These are phyloP conservation scores for Diaperis boleti DNA, from an alignment of 2,888 invertebrate genomes.

Conservation along the genomic window DNA sequence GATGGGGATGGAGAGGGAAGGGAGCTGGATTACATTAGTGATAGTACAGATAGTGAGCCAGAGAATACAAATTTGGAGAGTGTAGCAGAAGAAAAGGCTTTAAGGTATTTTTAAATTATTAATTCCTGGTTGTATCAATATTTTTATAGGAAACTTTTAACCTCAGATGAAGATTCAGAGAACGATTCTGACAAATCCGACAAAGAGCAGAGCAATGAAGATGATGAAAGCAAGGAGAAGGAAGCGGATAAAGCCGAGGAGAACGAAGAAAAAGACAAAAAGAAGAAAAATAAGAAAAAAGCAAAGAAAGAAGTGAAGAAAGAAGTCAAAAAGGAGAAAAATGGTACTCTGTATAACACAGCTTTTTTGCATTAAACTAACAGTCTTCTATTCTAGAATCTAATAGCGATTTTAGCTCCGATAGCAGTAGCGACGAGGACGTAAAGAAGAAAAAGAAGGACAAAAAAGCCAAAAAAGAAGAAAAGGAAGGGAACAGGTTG, in stretches of 20 bases:
- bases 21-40: conserved; percentile 93
- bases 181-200: conserved; percentile 85
- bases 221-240: conserved; percentile 78
- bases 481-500: conserved; percentile 27
- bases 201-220: conserved; percentile 76
- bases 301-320: conserved; percentile 73
- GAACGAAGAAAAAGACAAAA: conserved; percentile 72
- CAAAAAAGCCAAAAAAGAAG: conserved; percentile 61
- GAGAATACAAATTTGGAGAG: conserved; percentile 80
- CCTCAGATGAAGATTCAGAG: conserved; percentile 89
- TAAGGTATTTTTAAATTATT: too few species aligned
- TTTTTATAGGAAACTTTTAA: conserved; percentile 77
- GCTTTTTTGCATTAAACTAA: background rate
- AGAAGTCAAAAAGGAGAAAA: conserved; percentile 59
- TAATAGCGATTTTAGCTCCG: conserved; percentile 74
- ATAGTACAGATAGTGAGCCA: conserved; percentile 82
- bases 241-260: conserved; percentile 73
- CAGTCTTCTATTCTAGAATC: conserved; percentile 18
- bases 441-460: conserved; percentile 71
- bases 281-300: conserved; percentile 73
- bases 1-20: conserved; percentile 97
- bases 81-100: conserved; percentile 81
- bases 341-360: background rate
- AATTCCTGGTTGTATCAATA: too few species aligned
- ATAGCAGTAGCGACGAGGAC: conserved; percentile 78